A percentile compares a stretch with the other conserved stretches of the same genome.
Evolutionary conservation across 2,888 invertebrate genomes (phyloP).

Genomic region (Latrodectus elegans): DNA sequence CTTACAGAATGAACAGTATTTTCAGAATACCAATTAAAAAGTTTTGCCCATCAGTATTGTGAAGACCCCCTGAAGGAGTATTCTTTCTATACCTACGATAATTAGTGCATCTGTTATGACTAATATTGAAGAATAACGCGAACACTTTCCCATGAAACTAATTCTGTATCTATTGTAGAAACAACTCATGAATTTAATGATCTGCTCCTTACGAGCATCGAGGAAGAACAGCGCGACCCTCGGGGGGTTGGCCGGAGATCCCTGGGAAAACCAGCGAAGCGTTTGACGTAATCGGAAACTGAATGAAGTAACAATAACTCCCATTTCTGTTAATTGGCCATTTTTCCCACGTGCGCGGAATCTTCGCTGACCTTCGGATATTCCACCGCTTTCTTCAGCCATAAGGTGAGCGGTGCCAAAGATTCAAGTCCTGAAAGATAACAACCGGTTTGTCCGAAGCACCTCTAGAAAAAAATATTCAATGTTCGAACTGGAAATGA

Average conservation of each 20-base stretch:
- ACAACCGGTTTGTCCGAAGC: not conserved
- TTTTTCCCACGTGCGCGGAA: slow-evolving; percentile 15
- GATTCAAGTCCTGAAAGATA: not conserved
- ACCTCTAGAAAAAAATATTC: not conserved
- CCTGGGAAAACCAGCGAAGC: slow-evolving; percentile 30
- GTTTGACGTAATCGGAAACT: not conserved
- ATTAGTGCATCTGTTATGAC: no score
- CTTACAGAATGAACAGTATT: no score
- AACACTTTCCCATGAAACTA: no score
- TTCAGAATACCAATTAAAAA: no score
- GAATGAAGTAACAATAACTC: slow-evolving; percentile 16
- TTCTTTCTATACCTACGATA: no score
- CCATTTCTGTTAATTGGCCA: slow-evolving; percentile 4
- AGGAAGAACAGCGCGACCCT: not conserved
- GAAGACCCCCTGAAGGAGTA: no score
- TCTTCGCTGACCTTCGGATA: slow-evolving; percentile 4
- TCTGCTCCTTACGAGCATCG: no score
- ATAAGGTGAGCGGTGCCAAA: not conserved
- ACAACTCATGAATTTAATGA: no score
- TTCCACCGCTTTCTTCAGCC: not conserved
- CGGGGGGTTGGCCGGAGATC: not conserved
- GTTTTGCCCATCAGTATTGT: no score
- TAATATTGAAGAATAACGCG: no score
- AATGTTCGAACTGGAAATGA: not conserved
- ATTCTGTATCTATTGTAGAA: no score